Percentiles rank a stretch among this genome's conserved stretches.
phyloP scores from a whole-genome alignment of 2,113 vertebrate species.

The Hepsetus odoe region DNA sequence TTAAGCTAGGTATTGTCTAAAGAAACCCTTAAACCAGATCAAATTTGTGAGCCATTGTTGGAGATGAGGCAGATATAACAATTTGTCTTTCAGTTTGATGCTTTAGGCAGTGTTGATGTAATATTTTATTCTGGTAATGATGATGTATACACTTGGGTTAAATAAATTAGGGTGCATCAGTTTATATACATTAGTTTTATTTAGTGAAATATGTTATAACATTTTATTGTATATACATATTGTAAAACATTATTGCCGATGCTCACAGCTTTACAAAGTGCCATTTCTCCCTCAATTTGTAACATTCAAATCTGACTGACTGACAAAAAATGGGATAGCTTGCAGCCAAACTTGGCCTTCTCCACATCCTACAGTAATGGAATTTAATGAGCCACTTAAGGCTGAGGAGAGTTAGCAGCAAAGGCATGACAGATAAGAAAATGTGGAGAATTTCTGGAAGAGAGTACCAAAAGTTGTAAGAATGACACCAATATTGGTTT shows the following conservation, averaged over 20 bases:
- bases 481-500: too few species aligned
- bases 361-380: conserved; percentile 42
- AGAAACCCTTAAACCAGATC: too few species aligned
- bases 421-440: conserved; percentile 8
- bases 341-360: conserved; percentile 42
- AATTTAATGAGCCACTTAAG: conserved; percentile 23
- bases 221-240: background rate
- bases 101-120: too few species aligned
- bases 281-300: conserved; percentile 23
- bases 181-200: background rate
- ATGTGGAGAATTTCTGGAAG: background rate
- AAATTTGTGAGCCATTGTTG: too few species aligned
- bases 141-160: too few species aligned
- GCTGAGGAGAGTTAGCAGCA: conserved; percentile 26
- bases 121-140: too few species aligned
- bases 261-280: background rate
- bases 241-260: background rate
- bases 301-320: conserved; percentile 29
- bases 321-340: conserved; percentile 17
- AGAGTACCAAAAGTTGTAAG: background rate
- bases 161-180: too few species aligned
- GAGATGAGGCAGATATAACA: too few species aligned
- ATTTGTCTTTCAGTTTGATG: too few species aligned
- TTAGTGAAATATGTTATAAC: background rate
- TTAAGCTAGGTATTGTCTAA: too few species aligned